A percentile compares a stretch with the other conserved stretches of the same genome.
Evolutionary conservation across 2,113 vertebrate species (phyloP).

Genomic region (Urocolius indicus): DNA sequence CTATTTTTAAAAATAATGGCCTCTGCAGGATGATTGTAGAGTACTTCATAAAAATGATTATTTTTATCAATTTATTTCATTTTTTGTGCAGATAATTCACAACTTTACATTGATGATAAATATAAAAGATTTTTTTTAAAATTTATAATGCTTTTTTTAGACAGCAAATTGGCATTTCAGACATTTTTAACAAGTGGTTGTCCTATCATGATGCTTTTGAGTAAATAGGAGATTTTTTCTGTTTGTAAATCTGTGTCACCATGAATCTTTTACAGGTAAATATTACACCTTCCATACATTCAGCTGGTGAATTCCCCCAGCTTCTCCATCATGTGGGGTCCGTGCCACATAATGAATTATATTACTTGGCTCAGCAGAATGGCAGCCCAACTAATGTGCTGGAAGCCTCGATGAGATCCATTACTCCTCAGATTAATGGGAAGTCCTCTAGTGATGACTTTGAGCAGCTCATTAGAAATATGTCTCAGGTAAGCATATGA

Average conservation of each 20-base stretch:
- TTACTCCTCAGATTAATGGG: conserved; percentile 77
- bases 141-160: background rate
- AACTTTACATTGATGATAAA: background rate
- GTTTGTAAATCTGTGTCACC: background rate
- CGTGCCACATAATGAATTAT: conserved; percentile 82
- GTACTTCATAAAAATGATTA: background rate
- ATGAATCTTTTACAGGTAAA: conserved; percentile 69
- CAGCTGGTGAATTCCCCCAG: conserved; percentile 65
- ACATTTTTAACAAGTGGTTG: background rate
- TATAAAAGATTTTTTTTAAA: background rate
- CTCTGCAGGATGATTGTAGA: background rate
- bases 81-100: background rate
- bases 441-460: conserved; percentile 83
- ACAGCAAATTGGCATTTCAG: background rate
- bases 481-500: conserved; percentile 86
- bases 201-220: background rate
- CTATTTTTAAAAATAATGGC: background rate
- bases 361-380: conserved; percentile 81
- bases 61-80: background rate
- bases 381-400: conserved; percentile 74
- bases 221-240: background rate
- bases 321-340: conserved; percentile 63
- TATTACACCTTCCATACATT: conserved; percentile 44
- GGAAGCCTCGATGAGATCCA: conserved; percentile 60
- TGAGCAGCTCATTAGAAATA: conserved; percentile 86